phyloP scores from a whole-genome alignment of 2,113 vertebrate genomes.

The Siniperca chuatsi region DNA sequence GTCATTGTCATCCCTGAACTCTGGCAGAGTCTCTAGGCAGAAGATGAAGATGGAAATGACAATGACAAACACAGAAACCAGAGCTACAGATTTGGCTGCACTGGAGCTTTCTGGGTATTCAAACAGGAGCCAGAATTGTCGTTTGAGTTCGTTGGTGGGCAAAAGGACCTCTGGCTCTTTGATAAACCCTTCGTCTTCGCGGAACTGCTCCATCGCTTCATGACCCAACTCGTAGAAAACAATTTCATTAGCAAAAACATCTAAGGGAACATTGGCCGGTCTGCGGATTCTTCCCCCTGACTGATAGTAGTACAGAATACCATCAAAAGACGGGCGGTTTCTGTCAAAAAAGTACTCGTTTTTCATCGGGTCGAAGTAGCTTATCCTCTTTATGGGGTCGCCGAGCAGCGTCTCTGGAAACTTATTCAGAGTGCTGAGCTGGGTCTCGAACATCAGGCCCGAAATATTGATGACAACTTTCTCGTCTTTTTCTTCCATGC shows the following conservation, averaged over 20 bases:
- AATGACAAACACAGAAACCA: conserved; percentile 95
- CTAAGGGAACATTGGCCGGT: conserved; percentile 94
- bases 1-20: conserved; percentile 91
- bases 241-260: conserved; percentile 95
- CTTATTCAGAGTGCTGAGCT: conserved; percentile 92
- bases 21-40: conserved; percentile 95
- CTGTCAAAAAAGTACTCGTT: conserved; percentile 98
- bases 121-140: conserved; percentile 97
- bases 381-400: conserved; percentile 91
- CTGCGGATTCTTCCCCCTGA: conserved; percentile 94
- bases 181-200: conserved; percentile 95
- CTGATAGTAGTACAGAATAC: conserved; percentile 97
- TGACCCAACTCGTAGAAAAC: conserved; percentile 94
- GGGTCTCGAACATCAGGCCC: conserved; percentile 94
- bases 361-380: conserved; percentile 95
- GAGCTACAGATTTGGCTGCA: conserved; percentile 91
- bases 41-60: conserved; percentile 97
- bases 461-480: conserved; percentile 96
- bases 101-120: conserved; percentile 98
- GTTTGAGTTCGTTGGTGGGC: conserved; percentile 91
- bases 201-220: conserved; percentile 96
- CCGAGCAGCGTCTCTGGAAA: conserved; percentile 95
- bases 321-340: conserved; percentile 97
- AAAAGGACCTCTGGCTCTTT: conserved; percentile 92
- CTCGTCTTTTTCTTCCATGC: conserved; percentile 89